These are phyloP conservation scores for Thalpophila matura DNA, from an alignment of 2,888 invertebrate species.

Conservation along the genomic window DNA sequence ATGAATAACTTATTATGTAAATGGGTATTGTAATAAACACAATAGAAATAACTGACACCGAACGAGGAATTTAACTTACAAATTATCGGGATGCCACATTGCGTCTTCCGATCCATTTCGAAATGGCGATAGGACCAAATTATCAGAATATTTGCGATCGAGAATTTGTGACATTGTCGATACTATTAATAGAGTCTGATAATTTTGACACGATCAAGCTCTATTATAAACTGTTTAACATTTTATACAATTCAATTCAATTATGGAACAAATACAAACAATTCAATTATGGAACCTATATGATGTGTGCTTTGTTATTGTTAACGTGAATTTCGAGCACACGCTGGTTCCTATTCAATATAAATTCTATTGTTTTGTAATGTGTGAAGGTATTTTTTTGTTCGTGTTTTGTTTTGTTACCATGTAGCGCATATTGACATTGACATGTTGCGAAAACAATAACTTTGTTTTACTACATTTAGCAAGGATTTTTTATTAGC, in stretches of 20 bases:
- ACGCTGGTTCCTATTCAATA: neutral
- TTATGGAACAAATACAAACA: no score
- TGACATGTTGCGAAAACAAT: neutral
- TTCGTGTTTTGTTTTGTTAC: constrained; percentile 9
- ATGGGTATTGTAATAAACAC: neutral
- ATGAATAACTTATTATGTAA: no score
- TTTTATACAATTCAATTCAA: no score
- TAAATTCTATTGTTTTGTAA: constrained; percentile 17
- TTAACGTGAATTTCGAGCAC: constrained; percentile 14
- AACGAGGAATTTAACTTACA: constrained; percentile 43
- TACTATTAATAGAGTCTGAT: constrained; percentile 31
- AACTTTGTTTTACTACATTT: neutral
- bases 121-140: constrained; percentile 58
- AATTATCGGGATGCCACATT: constrained; percentile 51
- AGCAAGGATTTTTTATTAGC: no score
- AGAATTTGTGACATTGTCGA: constrained; percentile 44
- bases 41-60: constrained; percentile 29
- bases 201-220: constrained; percentile 16
- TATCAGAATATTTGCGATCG: constrained; percentile 50
- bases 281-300: no score
- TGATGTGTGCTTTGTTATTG: constrained; percentile 9
- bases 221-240: constrained; percentile 29
- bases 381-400: constrained; percentile 1
- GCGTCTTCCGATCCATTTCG: constrained; percentile 39
- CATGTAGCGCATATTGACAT: constrained; percentile 20